These are phyloP conservation scores for Prolemur simus DNA, from an alignment of 2,113 vertebrate genomes.

Conservation along the genomic window DNA sequence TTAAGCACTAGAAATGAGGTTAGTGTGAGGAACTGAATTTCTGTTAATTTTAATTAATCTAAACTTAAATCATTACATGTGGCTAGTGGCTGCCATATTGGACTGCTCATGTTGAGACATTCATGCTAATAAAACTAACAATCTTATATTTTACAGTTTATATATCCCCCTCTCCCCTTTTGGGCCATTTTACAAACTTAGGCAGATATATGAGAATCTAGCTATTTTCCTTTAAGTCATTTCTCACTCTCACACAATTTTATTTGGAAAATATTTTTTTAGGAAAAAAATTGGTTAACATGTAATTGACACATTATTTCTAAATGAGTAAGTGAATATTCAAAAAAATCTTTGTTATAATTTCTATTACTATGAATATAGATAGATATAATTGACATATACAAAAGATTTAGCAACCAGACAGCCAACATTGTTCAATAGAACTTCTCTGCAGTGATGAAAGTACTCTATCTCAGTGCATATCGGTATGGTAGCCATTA, in stretches of 20 bases:
- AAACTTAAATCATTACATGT: slow-evolving; percentile 1
- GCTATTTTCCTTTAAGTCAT: neutral
- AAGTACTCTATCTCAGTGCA: neutral
- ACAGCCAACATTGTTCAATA: neutral
- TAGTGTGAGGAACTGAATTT: slow-evolving; percentile 16
- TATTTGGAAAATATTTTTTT: neutral
- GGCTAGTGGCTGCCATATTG: neutral
- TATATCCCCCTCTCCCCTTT: neutral
- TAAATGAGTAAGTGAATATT: slow-evolving; percentile 2
- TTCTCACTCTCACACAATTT: neutral
- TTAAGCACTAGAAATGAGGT: slow-evolving; percentile 3
- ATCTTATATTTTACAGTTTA: slow-evolving; percentile 16
- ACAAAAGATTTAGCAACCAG: slow-evolving; percentile 29
- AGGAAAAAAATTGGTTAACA: neutral
- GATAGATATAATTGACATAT: neutral
- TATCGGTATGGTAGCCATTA: neutral
- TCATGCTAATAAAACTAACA: slow-evolving; percentile 22
- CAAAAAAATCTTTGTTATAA: neutral
- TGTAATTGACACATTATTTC: neutral
- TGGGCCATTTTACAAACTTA: neutral
- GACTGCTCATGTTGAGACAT: neutral
- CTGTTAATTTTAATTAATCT: slow-evolving; percentile 40
- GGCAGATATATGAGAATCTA: neutral
- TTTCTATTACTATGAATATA: neutral
- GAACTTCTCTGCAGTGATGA: neutral